A percentile compares a stretch with the other conserved stretches of the same genome.
These are phyloP conservation scores for Epistrophe eligans DNA, from an alignment of 2,888 invertebrate species.

Conservation along the genomic window DNA sequence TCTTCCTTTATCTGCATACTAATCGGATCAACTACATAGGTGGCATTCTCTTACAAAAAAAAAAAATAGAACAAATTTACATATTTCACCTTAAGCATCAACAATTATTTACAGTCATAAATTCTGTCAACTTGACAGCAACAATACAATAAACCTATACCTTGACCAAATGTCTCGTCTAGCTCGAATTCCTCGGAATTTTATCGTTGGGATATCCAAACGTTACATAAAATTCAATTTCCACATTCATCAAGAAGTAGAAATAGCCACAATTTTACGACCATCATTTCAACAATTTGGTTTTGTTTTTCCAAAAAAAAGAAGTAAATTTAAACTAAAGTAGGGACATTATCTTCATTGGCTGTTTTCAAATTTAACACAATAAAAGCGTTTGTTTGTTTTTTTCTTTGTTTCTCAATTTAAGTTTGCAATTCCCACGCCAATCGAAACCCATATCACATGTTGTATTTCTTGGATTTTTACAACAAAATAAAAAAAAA, in stretches of 20 bases:
- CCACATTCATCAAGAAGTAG: slow-evolving; percentile 52
- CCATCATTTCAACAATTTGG: background rate
- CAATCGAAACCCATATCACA: slow-evolving; percentile 24
- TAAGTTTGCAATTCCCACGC: slow-evolving; percentile 25
- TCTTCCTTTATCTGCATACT: background rate
- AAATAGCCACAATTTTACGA: background rate
- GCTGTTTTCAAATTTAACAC: background rate
- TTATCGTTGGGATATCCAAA: slow-evolving; percentile 33
- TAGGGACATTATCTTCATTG: too few species aligned
- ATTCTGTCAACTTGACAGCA: slow-evolving; percentile 23
- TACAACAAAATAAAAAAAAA: slow-evolving; percentile 8
- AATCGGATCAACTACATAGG: background rate
- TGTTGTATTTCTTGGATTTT: background rate
- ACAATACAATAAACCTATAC: background rate
- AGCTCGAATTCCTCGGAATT: slow-evolving; percentile 17
- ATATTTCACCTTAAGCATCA: slow-evolving; percentile 10
- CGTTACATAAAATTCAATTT: slow-evolving; percentile 36
- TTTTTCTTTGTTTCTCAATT: background rate
- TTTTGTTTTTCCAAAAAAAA: slow-evolving; percentile 5
- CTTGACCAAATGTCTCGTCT: slow-evolving; percentile 17
- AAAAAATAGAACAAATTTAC: slow-evolving; percentile 2
- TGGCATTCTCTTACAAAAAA: background rate
- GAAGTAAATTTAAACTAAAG: background rate
- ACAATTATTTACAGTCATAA: slow-evolving; percentile 6
- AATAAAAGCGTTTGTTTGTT: background rate